phyloP scores from a whole-genome alignment of 1,140 invertebrate genomes.

The Papilio xuthus region DNA sequence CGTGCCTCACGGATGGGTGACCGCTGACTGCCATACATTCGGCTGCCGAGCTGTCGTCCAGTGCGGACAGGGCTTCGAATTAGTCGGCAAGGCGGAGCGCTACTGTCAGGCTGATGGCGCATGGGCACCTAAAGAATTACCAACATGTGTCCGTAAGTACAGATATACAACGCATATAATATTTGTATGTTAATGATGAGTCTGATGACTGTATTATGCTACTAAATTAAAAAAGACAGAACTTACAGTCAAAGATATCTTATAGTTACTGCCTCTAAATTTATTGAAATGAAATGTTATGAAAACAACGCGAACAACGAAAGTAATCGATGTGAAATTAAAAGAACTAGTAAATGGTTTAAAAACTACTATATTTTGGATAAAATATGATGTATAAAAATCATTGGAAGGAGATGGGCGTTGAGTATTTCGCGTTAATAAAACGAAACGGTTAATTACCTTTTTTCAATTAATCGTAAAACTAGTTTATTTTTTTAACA shows the following conservation, averaged over 20 bases:
- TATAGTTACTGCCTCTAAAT: no score
- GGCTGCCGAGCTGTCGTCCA: slow-evolving; percentile 95
- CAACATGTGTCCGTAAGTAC: slow-evolving; percentile 92
- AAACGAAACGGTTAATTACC: no score
- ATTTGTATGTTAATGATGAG: slow-evolving; percentile 63
- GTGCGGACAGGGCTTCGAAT: slow-evolving; percentile 95
- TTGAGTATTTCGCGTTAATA: no score
- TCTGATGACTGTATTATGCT: slow-evolving; percentile 39
- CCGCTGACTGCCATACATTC: slow-evolving; percentile 95
- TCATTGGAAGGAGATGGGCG: no score
- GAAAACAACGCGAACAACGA: no score
- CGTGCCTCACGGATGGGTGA: slow-evolving; percentile 94
- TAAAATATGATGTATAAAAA: no score
- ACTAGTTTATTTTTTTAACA: no score
- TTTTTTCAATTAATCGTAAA: no score
- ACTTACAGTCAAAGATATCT: background rate
- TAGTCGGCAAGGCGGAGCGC: slow-evolving; percentile 91
- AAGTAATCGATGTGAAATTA: no score
- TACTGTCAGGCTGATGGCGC: slow-evolving; percentile 93
- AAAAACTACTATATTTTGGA: no score
- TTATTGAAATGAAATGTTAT: no score
- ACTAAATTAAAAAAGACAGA: background rate
- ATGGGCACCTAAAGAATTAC: slow-evolving; percentile 94
- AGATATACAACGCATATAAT: slow-evolving; percentile 33
- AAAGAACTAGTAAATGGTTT: no score